Conservation (phyloP, 2,113 vertebrate species). For the Caretta caretta region DNA sequence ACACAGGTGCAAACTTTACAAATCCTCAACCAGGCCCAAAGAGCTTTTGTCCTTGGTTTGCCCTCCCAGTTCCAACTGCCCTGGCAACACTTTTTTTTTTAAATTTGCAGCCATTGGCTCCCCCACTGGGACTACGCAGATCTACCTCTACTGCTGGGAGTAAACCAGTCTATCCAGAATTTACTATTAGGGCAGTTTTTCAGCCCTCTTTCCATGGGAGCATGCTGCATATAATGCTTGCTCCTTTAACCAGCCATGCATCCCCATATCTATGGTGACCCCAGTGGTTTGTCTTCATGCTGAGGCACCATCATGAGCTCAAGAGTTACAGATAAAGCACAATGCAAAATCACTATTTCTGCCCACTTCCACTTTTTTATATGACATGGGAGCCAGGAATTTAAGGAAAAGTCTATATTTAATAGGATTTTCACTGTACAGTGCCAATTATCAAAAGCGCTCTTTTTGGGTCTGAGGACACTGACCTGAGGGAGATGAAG, state of each 20-base stretch:
- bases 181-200: neutral
- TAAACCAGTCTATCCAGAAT: neutral
- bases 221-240: neutral
- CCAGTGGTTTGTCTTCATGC: neutral
- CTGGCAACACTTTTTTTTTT: neutral
- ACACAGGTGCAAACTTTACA: neutral
- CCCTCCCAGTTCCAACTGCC: neutral
- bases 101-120: neutral
- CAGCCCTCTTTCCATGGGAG: neutral
- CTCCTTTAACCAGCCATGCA: neutral
- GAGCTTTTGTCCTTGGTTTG: neutral
- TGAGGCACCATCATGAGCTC: neutral
- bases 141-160: neutral
- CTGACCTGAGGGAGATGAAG: too few relatives aligned
- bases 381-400: neutral
- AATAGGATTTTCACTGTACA: neutral
- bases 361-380: neutral
- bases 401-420: neutral
- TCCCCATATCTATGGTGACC: neutral
- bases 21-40: neutral
- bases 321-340: neutral
- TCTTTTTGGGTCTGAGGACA: too few relatives aligned
- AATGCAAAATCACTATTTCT: neutral
- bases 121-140: neutral
- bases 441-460: too few relatives aligned